Conservation (phyloP, 1,140 invertebrate species). For the Acromyrmex charruanus region DNA sequence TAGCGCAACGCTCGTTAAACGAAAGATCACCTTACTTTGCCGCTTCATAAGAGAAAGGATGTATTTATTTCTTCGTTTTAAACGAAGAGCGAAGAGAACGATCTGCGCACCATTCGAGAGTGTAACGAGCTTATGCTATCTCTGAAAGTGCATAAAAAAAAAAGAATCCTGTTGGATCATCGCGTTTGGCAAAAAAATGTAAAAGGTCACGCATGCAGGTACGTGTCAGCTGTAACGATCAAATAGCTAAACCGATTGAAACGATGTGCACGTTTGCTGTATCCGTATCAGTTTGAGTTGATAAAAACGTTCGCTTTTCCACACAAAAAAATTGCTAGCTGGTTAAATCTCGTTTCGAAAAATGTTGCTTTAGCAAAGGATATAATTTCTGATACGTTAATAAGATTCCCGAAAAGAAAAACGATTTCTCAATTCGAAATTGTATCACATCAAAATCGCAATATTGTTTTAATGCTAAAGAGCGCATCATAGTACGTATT, state of each 20-base stretch:
- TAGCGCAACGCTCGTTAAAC: neutral
- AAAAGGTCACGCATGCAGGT: constrained; percentile 8
- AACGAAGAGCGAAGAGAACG: constrained; percentile 9
- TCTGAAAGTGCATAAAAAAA: constrained; percentile 14
- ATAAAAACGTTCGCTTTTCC: constrained; percentile 27
- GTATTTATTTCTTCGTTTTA: constrained; percentile 35
- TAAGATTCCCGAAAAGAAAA: neutral
- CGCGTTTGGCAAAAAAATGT: constrained; percentile 39
- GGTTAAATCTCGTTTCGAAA: neutral
- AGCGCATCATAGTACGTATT: neutral
- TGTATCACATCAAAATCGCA: neutral
- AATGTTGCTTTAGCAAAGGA: neutral
- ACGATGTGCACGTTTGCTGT: constrained; percentile 9
- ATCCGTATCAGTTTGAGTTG: constrained; percentile 35
- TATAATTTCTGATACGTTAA: neutral
- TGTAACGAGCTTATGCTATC: constrained; percentile 42
- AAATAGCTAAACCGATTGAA: constrained; percentile 51
- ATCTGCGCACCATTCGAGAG: neutral
- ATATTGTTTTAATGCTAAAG: neutral
- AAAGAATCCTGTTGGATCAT: constrained; percentile 29
- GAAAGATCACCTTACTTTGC: constrained; percentile 27
- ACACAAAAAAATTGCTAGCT: constrained; percentile 21
- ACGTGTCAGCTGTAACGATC: constrained; percentile 27
- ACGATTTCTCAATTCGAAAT: neutral
- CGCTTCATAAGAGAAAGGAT: neutral